These are phyloP conservation scores for Mesoligia furuncula DNA, from an alignment of 2,888 invertebrate genomes.

Conservation along the genomic window DNA sequence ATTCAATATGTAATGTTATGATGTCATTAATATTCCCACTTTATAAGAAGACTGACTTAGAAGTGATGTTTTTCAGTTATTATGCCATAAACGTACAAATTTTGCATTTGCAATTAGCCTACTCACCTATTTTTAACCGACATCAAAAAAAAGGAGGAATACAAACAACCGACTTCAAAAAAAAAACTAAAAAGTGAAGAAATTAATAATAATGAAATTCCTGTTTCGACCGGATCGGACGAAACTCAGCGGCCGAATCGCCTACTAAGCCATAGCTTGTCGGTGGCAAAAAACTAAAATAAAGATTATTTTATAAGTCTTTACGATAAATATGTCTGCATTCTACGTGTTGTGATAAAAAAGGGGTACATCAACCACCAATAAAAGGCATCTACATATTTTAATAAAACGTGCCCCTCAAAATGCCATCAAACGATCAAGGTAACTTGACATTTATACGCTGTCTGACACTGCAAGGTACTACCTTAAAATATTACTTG, in stretches of 20 bases:
- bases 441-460: conserved; percentile 47
- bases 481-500: conserved; percentile 33
- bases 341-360: conserved; percentile 22
- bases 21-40: conserved; percentile 65
- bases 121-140: background rate
- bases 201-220: no score
- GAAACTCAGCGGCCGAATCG: no score
- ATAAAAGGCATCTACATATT: conserved; percentile 10
- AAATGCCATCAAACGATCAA: conserved; percentile 38
- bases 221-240: no score
- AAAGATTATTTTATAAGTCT: no score
- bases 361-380: conserved; percentile 1
- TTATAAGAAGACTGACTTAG: conserved; percentile 17
- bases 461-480: conserved; percentile 39
- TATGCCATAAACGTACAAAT: conserved; percentile 34
- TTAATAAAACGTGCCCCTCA: conserved; percentile 26
- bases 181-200: no score
- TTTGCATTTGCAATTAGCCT: conserved; percentile 35
- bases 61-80: conserved; percentile 10
- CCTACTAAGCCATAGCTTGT: no score
- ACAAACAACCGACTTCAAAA: no score
- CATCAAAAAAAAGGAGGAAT: no score
- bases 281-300: no score
- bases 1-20: conserved; percentile 57
- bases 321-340: background rate